Base-by-base conservation (phyloP, 2,888 invertebrate genomes). In the Nomada ruficornis region DNA sequence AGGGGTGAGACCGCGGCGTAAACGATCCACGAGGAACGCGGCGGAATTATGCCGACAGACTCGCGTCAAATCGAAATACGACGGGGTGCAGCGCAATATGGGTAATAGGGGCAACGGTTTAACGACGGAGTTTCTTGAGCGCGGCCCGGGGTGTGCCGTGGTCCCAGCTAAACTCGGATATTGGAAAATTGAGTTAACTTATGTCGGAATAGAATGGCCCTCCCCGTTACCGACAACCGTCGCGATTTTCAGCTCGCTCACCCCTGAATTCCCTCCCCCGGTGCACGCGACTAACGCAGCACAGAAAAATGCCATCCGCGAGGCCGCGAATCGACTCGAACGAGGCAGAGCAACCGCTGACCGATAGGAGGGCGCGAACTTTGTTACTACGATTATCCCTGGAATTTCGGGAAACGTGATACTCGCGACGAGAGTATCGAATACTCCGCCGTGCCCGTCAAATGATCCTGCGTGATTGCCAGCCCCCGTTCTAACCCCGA, bases 381-480 rank as follows among this genome's bases (percentile, higher is more conserved):
- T 84, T 81, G 73, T 70, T 72, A 74, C 73, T 23, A 57, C 23
- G 36, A 52, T 20, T 23, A n/a, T 36, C 36, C 36, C 1, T 36
- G 36, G 7, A 7, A 36, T 7, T 36, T 26, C 26, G 2, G 26
- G 26, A 26, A 26, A 26, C 26, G 2, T 26, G 26, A 26, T 26
- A 26, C 26, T 26, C 26, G 26, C 26, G 26, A 83, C 83, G 75
- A 54, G 84, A 84, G 83, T 73, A 80, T 80, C 84, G 78, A 85
- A 73, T 70, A 60, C 47, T 36, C 36, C 7, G 7, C 7, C 36
- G 36, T 7, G 36, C 7, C 36, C 36, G 42, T 55, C 67, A 29
- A 64, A 84, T 78, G 74, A 83, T 83, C 78, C 78, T 57, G 55
- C 67, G 76, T 78, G 80, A 83, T 84, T 85, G 83, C 72, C 60